A percentile compares a stretch with the other conserved stretches of the same genome.
These are phyloP conservation scores for Mus minutoides DNA, from an alignment of 2,797 vertebrate genomes.

Conservation along the genomic window DNA sequence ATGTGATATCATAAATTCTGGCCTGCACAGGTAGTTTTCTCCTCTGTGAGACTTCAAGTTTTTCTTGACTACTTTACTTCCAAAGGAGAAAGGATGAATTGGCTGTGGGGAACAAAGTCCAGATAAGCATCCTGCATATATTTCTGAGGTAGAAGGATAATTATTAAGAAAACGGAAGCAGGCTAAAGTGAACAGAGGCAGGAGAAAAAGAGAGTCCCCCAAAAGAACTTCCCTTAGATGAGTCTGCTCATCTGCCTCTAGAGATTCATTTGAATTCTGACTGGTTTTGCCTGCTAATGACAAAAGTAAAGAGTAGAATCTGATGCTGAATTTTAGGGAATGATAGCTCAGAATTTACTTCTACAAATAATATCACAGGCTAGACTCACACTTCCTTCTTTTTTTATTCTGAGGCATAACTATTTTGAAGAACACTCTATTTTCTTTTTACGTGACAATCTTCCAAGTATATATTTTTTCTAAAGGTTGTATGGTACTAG, in stretches of 20 bases:
- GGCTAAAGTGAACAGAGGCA: background rate
- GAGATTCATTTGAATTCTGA: background rate
- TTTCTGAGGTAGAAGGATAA: background rate
- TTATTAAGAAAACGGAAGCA: background rate
- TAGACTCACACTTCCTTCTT: background rate
- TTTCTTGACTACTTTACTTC: background rate
- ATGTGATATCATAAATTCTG: background rate
- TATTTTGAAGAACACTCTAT: background rate
- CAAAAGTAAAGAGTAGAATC: accelerated
- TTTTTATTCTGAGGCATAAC: background rate
- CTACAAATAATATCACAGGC: background rate
- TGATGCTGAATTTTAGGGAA: background rate
- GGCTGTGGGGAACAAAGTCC: too few species aligned
- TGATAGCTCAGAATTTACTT: background rate
- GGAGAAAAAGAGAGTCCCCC: background rate
- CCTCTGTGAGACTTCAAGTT: background rate
- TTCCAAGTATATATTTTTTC: background rate
- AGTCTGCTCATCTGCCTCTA: background rate
- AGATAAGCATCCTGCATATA: background rate
- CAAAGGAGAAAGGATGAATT: background rate
- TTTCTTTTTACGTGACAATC: background rate
- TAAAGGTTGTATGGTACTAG: background rate
- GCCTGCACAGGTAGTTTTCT: too few species aligned
- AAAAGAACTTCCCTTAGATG: background rate
- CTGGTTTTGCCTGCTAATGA: background rate